Evolutionary conservation across 92 coral and sea anemone genomes (phyloP).

Genomic region (Muricea muricata): DNA sequence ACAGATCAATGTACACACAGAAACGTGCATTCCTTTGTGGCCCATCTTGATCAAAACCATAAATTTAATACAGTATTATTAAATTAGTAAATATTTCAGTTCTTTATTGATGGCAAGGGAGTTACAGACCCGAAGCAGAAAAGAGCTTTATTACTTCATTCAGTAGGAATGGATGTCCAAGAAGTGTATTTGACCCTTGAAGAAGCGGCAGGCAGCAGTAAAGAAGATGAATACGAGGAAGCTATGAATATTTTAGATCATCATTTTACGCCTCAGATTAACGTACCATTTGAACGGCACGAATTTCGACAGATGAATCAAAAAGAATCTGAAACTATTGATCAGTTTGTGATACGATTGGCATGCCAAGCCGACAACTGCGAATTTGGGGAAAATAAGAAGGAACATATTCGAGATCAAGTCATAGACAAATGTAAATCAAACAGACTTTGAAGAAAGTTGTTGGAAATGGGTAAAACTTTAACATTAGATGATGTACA

Average conservation of each 20-base stretch:
- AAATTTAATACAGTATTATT: too few species aligned
- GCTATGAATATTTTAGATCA: conserved; percentile 51
- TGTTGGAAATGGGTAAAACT: conserved; percentile 50
- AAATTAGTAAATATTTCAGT: conserved; percentile 54
- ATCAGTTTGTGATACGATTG: conserved; percentile 63
- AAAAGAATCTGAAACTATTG: conserved; percentile 51
- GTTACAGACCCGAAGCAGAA: conserved; percentile 56
- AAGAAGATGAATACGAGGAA: conserved; percentile 12
- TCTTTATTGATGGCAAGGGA: conserved; percentile 46
- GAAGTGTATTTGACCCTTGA: conserved; percentile 56
- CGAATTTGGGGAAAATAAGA: conserved; percentile 52
- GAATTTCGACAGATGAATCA: conserved; percentile 51
- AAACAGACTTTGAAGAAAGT: conserved; percentile 48
- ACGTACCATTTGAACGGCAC: conserved; percentile 53
- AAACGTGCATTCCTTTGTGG: too few species aligned
- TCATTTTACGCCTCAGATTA: conserved; percentile 57
- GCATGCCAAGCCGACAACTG: conserved; percentile 59
- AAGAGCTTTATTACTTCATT: conserved; percentile 64
- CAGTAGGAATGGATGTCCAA: conserved; percentile 65
- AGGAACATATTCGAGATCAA: conserved; percentile 66
- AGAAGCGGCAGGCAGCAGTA: conserved; percentile 36
- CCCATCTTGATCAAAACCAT: too few species aligned
- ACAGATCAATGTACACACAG: too few species aligned
- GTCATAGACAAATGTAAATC: conserved; percentile 58
- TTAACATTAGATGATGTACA: conserved; percentile 58